Conservation (phyloP, 1,140 invertebrate genomes). For the Bombus pascuorum region DNA sequence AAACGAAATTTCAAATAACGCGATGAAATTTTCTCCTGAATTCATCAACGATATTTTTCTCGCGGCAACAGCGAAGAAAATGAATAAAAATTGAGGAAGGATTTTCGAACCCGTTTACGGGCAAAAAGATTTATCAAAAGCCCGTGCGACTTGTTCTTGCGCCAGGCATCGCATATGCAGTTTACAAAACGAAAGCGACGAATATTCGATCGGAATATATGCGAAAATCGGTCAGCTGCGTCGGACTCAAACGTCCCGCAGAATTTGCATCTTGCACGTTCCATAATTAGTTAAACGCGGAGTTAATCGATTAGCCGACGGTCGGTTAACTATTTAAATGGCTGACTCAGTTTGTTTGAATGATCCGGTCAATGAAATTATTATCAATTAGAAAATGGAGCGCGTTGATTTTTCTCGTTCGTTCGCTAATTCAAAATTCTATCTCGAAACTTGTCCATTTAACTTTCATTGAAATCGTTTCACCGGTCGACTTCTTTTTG, state of each 20-base stretch:
- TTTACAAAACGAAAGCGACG: slow-evolving; percentile 13
- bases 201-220: slow-evolving; percentile 12
- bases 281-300: slow-evolving; percentile 32
- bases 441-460: too few species aligned
- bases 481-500: too few species aligned
- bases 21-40: background rate
- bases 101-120: background rate
- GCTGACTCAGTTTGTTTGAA: slow-evolving; percentile 1
- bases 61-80: background rate
- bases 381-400: background rate
- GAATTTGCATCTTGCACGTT: background rate
- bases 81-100: background rate
- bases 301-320: slow-evolving; percentile 32
- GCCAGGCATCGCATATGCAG: slow-evolving; percentile 5
- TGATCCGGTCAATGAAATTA: background rate
- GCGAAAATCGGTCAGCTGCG: slow-evolving; percentile 8
- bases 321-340: slow-evolving; percentile 26
- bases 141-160: background rate
- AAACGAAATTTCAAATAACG: background rate
- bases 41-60: background rate
- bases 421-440: background rate
- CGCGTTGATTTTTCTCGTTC: background rate
- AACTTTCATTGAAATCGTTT: too few species aligned
- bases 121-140: slow-evolving; percentile 18
- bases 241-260: background rate